These are phyloP conservation scores for Austrolebias charrua DNA, from an alignment of 2,797 vertebrate genomes.

Conservation along the genomic window DNA sequence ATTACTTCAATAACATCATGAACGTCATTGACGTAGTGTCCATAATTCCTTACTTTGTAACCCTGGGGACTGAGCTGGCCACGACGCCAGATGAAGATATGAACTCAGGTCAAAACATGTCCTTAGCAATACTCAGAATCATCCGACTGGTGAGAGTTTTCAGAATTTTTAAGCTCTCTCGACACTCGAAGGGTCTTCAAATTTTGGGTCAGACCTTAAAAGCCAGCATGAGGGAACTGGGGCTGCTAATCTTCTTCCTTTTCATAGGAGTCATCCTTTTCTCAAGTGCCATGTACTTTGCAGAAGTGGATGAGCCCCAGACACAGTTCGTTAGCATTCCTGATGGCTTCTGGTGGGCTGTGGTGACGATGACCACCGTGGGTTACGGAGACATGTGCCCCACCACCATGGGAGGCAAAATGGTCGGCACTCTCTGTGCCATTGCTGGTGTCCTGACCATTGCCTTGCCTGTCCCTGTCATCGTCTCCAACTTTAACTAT, in stretches of 20 bases:
- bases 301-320: conserved; percentile 95
- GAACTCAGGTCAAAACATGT: conserved; percentile 90
- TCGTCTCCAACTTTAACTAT: conserved; percentile 99
- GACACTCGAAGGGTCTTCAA: conserved; percentile 93
- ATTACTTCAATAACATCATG: conserved; percentile 98
- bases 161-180: conserved; percentile 94
- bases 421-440: conserved; percentile 95
- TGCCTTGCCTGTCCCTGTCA: conserved; percentile 95
- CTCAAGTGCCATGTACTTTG: conserved; percentile 98
- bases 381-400: conserved; percentile 99
- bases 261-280: conserved; percentile 98
- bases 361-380: conserved; percentile 98
- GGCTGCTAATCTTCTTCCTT: conserved; percentile 96
- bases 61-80: conserved; percentile 90
- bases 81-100: conserved; percentile 84
- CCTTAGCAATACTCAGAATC: conserved; percentile 91
- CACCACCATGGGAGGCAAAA: conserved; percentile 93
- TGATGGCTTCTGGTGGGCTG: conserved; percentile 98
- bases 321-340: conserved; percentile 98
- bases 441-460: conserved; percentile 97
- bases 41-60: conserved; percentile 97
- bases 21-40: conserved; percentile 97
- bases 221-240: conserved; percentile 90
- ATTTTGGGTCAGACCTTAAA: conserved; percentile 92
- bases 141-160: conserved; percentile 95